phyloP scores from a whole-genome alignment of 23 tunicate species.

The Phallusia fumigata region DNA sequence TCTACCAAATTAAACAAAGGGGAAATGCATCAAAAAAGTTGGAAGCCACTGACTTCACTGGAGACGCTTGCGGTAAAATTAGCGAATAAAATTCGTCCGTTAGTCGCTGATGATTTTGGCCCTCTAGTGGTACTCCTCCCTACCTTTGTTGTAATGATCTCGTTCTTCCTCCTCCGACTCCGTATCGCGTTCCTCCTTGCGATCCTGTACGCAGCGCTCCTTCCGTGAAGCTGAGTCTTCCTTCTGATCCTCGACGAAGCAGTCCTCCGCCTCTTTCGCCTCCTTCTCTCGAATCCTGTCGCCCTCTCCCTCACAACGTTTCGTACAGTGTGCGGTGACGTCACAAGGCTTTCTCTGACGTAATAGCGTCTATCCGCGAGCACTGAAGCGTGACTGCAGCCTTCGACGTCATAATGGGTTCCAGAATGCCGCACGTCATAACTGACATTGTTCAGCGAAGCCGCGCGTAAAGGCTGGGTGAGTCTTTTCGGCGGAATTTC shows the following conservation, averaged over 20 bases:
- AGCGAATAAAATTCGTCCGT: no score
- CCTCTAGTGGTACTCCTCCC: no score
- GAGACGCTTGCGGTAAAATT: no score
- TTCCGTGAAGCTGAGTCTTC: conserved; percentile 2
- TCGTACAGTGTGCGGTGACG: not conserved
- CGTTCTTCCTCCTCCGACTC: not conserved
- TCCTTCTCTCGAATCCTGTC: not conserved
- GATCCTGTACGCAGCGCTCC: conserved; percentile 8
- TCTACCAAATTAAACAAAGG: no score
- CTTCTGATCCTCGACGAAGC: not conserved
- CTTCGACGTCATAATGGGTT: not conserved
- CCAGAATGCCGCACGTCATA: not conserved
- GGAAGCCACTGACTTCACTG: no score
- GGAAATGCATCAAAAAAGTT: no score
- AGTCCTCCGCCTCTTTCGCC: not conserved
- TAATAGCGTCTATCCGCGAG: conserved; percentile 5
- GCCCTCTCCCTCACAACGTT: not conserved
- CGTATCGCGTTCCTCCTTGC: not conserved
- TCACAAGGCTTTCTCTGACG: conserved; percentile 8
- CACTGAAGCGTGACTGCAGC: not conserved
- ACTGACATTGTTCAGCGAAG: not conserved
- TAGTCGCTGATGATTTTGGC: no score
- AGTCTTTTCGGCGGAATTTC: not conserved
- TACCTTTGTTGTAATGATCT: not conserved
- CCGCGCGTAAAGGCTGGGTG: not conserved